Conservation (phyloP, 2,113 vertebrate species). For the Ardeotis arabs region DNA sequence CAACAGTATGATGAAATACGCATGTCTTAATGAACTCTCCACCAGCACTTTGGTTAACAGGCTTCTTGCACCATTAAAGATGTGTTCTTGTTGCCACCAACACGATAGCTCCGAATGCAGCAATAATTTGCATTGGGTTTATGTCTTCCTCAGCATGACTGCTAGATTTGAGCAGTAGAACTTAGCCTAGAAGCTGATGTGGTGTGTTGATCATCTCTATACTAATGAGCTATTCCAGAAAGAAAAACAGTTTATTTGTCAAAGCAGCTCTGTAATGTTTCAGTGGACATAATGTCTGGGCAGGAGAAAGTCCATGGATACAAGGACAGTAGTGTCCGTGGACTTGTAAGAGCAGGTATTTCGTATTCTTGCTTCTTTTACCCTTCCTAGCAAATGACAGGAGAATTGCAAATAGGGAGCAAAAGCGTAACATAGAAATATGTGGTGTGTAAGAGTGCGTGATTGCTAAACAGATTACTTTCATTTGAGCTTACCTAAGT, state of each 20-base stretch:
- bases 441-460: not conserved
- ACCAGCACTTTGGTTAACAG: not conserved
- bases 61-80: not conserved
- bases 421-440: not conserved
- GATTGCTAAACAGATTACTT: not conserved
- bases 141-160: not conserved
- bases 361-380: not conserved
- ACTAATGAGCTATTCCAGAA: not conserved
- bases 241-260: not conserved
- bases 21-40: not conserved
- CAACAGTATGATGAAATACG: not conserved
- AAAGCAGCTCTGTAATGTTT: not conserved
- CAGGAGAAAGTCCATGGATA: not conserved
- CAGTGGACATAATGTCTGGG: not conserved
- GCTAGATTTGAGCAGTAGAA: not conserved
- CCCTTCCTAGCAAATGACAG: not conserved
- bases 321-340: not conserved
- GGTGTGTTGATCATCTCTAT: not conserved
- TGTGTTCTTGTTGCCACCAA: not conserved
- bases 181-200: not conserved
- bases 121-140: not conserved
- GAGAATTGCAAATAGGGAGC: not conserved
- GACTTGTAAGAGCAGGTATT: not conserved
- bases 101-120: fast-evolving
- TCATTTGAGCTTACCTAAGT: not conserved